Percentiles rank a stretch among this genome's conserved stretches.
Conservation (phyloP, 2,888 invertebrate genomes). For the Andricus quercusramuli region DNA sequence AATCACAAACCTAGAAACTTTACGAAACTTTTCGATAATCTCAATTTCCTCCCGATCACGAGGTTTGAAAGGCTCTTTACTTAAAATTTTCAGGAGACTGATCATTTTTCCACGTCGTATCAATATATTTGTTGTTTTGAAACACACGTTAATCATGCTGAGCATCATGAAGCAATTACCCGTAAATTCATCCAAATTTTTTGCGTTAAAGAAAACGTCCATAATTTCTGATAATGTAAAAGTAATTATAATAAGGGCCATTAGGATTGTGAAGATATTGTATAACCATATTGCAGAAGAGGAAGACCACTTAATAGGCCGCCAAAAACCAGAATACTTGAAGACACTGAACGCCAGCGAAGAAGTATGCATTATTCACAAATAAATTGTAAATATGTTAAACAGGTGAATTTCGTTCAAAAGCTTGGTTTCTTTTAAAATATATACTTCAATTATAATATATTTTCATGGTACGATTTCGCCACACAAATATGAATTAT, state of each 20-base stretch:
- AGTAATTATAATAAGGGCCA: constrained; percentile 54
- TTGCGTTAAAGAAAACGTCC: constrained; percentile 56
- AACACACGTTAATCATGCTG: constrained; percentile 61
- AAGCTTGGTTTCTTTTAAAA: not conserved
- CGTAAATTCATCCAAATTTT: constrained; percentile 62
- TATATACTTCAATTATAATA: not conserved
- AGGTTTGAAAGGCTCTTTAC: constrained; percentile 48
- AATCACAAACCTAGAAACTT: constrained; percentile 46
- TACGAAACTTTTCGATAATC: constrained; percentile 43
- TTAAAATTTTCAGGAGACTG: constrained; percentile 38
- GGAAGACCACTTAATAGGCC: constrained; percentile 49
- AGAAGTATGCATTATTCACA: not conserved
- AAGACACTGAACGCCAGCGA: not conserved
- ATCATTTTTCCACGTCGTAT: constrained; percentile 47
- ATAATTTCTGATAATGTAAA: constrained; percentile 63
- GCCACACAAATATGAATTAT: not conserved
- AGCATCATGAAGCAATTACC: constrained; percentile 64
- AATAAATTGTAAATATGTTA: not conserved
- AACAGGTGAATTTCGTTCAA: not conserved
- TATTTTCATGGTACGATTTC: not conserved
- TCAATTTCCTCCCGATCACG: constrained; percentile 42
- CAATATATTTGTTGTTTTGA: constrained; percentile 56
- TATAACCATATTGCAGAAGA: constrained; percentile 42
- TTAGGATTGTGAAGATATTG: constrained; percentile 50
- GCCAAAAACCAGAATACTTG: constrained; percentile 58